Evolutionary conservation across 1,140 invertebrate species (phyloP), one percentile per base, ranked within the genome.

Genomic region (Chlorops oryzae): DNA sequence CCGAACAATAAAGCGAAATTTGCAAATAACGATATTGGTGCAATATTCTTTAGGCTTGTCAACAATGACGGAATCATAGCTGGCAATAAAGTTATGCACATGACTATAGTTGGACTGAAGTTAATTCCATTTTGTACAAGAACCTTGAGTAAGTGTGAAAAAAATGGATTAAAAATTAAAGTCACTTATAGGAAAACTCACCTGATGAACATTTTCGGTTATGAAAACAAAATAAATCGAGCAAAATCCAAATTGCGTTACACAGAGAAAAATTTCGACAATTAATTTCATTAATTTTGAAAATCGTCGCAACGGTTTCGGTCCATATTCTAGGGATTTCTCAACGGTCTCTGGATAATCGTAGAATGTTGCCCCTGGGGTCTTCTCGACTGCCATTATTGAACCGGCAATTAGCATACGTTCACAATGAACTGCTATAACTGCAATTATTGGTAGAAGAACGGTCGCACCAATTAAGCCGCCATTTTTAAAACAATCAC

Each of bases 241-340:
- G 73, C 92, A 96, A 75, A 96, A 96, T 54, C 93, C 92, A 39
- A 96, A 79, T 77, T 96, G 93, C n/a, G 91, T 94, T 43, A 94
- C 74, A 68, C 90, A 88, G 38, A 96, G 77, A 73, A 91, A 90
- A 39, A 81, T 57, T 65, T 90, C 88, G 50, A 89, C 82, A 45
- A 87, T 70, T 27, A 78, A 74, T 66, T 78, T 79, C 78, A 84
- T 83, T 13, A 73, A 55, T 22, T 72, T 61, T 0, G 86, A 81
- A 56, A 83, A 78, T 22, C 73, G 75, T 23, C 83, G 73, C 1
- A 86, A 58, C 5, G 67, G 61, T 0, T 73, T 64, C 1, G 87
- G 87, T 3, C 88, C 88, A 37, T 82, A 80, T 49, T 79, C 76
- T 58, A 92, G 90, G 45, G 83, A 84, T 54, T 85, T 71, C 61